Percentiles rank a stretch among this genome's conserved stretches.
phyloP scores from a whole-genome alignment of 92 coral and sea anemone species.

The Diadumene lineata region DNA sequence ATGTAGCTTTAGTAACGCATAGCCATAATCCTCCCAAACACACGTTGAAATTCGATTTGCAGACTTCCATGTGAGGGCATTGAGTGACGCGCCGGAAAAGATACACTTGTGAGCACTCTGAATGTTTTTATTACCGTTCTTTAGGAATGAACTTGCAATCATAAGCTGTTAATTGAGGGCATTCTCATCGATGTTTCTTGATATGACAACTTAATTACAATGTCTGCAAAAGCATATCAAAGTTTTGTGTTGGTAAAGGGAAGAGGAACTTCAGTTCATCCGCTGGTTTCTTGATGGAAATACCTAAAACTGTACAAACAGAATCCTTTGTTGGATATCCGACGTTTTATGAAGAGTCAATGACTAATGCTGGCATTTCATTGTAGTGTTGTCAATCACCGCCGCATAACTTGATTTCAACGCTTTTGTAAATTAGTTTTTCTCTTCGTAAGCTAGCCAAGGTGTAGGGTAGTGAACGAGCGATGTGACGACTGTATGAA shows the following conservation, averaged over 20 bases:
- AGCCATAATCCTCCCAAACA: conserved; percentile 42
- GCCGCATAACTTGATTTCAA: neutral
- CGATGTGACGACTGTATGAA: neutral
- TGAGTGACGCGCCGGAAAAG: conserved; percentile 59
- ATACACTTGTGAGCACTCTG: conserved; percentile 42
- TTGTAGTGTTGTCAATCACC: neutral
- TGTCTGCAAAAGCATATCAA: conserved; percentile 25
- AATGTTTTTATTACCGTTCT: conserved; percentile 50
- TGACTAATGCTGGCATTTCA: neutral
- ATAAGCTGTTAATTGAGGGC: conserved; percentile 45
- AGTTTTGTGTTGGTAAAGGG: neutral
- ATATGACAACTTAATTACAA: conserved; percentile 30
- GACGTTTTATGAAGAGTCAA: neutral
- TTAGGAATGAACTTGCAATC: conserved; percentile 39
- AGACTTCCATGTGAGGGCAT: conserved; percentile 48
- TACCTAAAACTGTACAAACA: conserved; percentile 4
- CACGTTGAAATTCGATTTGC: conserved; percentile 61
- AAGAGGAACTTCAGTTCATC: neutral
- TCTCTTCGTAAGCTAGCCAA: neutral
- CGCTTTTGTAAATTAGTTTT: neutral
- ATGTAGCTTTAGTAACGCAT: conserved; percentile 34
- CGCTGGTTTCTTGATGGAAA: neutral
- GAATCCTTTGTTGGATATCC: neutral
- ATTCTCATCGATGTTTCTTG: conserved; percentile 15
- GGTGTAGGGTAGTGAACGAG: neutral